Base-by-base conservation (phyloP, 2,113 vertebrate species). In the Pipra filicauda region DNA sequence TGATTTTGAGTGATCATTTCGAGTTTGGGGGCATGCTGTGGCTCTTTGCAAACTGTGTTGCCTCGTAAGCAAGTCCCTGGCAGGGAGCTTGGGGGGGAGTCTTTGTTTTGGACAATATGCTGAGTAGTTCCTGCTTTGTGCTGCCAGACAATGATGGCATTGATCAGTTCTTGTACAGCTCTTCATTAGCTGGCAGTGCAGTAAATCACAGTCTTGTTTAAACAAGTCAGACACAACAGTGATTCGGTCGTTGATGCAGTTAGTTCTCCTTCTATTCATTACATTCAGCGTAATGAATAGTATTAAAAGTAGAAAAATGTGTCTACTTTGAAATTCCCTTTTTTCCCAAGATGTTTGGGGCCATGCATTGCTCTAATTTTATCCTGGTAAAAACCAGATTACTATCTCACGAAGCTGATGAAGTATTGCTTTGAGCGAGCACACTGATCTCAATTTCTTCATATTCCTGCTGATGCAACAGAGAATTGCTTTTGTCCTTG, bases 121-220 rank as follows among this genome's bases (percentile, higher is more conserved):
- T 95, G 93, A 78, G 85, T 81, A 52, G 73, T 80, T 79, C 85
- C 61, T 70, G 89, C 94, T 92, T 94, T 96, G 89, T 94, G 93
- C 92, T 76, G 76, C 87, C 80, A 75, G 87, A 93, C 84, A 91
- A 78, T 65, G 85, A 67, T 74, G 70, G 73, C 94, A 96, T 96
- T 95, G 97, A 96, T 95, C 88, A 95, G 85, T 87, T n/a, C 93
- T 84, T 94, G 91, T 95, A 88, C 11, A 1, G 94, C 92, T 95
- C 96, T 97, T 97, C 95, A 93, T 96, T 96, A 97, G 93, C 76
- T 95, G 75, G 83, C 86, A 91, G 90, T 21, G 70, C 88, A 94
- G 93, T 93, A 94, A 95, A 95, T 97, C 93, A 95, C 23, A 9
- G 67, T 31, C 95, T 81, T 94, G 84, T 95, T 96, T 93, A 94